These are phyloP conservation scores for Corapipo altera DNA, from an alignment of 2,113 vertebrate species.

Conservation along the genomic window DNA sequence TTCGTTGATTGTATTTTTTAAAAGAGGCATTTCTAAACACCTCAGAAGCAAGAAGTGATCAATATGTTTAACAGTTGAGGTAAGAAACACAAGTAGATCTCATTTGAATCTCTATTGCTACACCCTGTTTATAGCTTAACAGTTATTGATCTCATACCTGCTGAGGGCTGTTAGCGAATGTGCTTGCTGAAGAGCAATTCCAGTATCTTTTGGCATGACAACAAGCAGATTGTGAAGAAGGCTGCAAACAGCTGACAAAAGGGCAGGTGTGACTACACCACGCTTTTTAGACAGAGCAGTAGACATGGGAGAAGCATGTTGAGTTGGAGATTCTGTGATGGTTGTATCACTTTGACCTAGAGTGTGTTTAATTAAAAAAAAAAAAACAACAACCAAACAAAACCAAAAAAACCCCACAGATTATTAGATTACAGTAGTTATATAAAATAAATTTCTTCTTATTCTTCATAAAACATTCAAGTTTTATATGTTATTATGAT, in stretches of 20 bases:
- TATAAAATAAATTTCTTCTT: neutral
- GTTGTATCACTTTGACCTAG: conserved; percentile 85
- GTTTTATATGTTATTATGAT: neutral
- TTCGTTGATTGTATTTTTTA: neutral
- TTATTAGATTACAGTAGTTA: neutral
- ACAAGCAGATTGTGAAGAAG: conserved; percentile 87
- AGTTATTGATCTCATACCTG: conserved; percentile 73
- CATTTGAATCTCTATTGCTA: neutral
- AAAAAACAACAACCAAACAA: neutral
- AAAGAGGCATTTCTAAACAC: neutral
- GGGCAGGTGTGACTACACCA: conserved; percentile 84
- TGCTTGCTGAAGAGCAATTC: conserved; percentile 75
- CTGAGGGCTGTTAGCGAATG: conserved; percentile 80
- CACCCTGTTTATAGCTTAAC: neutral
- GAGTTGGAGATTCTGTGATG: conserved; percentile 71
- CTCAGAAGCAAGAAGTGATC: neutral
- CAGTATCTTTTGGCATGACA: conserved; percentile 82
- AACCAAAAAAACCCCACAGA: neutral
- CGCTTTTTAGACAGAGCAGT: conserved; percentile 66
- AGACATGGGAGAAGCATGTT: conserved; percentile 65
- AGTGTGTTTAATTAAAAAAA: neutral
- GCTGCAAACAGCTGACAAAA: conserved; percentile 85
- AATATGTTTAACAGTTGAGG: neutral
- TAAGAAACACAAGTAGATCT: neutral
- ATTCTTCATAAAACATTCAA: neutral